These are phyloP conservation scores for Oscheius sp. DNA, from an alignment of 2,888 invertebrate species.

Conservation along the genomic window DNA sequence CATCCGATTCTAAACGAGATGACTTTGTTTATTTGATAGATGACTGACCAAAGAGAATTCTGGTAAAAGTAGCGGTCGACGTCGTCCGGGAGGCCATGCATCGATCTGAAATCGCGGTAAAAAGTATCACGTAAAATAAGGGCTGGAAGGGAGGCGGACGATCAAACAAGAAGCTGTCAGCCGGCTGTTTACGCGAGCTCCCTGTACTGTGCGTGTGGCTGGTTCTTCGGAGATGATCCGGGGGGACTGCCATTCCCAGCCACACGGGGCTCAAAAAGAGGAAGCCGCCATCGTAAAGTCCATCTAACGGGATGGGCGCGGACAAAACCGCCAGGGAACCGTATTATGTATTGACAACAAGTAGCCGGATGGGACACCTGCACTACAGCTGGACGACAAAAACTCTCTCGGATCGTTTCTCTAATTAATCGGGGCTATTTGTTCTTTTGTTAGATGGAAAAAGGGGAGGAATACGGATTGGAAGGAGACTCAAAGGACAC, in stretches of 20 bases:
- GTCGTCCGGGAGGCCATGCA: background rate
- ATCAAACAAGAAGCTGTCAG: conserved; percentile 4
- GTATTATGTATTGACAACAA: background rate
- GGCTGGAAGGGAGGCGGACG: background rate
- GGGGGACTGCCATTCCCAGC: background rate
- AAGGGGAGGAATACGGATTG: background rate
- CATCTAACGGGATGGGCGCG: background rate
- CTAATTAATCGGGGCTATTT: background rate
- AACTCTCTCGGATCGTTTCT: background rate
- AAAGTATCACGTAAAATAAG: background rate
- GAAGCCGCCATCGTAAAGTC: background rate
- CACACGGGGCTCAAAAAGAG: background rate
- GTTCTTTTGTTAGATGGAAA: background rate
- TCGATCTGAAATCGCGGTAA: background rate
- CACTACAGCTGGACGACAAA: background rate
- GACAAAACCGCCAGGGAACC: background rate
- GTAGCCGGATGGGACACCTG: background rate
- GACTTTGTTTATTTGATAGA: background rate
- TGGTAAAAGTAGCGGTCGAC: background rate
- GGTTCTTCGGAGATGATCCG: background rate
- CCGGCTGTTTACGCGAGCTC: conserved; percentile 1
- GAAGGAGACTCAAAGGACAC: background rate
- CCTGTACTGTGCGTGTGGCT: background rate
- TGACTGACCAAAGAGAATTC: conserved; percentile 26
- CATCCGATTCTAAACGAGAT: conserved; percentile 16